Evolutionary conservation across 2,113 vertebrate species (phyloP).

Genomic region (Tympanuchus pallidicinctus): DNA sequence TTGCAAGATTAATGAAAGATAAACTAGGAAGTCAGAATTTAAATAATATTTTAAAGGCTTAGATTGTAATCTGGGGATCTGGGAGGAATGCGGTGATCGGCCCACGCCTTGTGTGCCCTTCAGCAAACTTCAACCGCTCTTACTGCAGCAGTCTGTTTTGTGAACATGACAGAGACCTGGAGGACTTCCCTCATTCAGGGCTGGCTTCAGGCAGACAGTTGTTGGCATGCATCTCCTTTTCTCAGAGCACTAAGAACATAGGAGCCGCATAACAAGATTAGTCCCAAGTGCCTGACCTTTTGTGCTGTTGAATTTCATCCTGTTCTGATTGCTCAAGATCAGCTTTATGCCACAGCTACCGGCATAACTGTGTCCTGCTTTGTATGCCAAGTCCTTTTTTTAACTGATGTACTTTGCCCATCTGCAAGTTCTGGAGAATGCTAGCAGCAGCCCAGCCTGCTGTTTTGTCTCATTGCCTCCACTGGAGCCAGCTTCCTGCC

Average conservation of each 20-base stretch:
- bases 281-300: not conserved
- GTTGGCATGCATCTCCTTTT: not conserved
- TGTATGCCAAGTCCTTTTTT: not conserved
- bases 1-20: not conserved
- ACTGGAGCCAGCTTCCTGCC: not conserved
- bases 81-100: not conserved
- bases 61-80: conserved; percentile 1
- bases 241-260: not conserved
- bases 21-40: not conserved
- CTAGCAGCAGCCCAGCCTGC: not conserved
- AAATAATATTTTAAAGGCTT: not conserved
- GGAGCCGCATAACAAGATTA: not conserved
- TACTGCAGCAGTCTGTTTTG: not conserved
- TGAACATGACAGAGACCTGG: not conserved
- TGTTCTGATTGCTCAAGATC: not conserved
- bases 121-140: not conserved
- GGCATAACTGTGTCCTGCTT: not conserved
- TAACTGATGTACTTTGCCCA: not conserved
- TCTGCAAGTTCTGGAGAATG: not conserved
- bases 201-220: not conserved
- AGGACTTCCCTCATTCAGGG: not conserved
- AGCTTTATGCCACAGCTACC: not conserved
- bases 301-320: not conserved
- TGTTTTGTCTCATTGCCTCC: not conserved
- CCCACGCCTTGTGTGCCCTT: not conserved